phyloP scores from a whole-genome alignment of 2,113 vertebrate species.

The Talpa occidentalis region DNA sequence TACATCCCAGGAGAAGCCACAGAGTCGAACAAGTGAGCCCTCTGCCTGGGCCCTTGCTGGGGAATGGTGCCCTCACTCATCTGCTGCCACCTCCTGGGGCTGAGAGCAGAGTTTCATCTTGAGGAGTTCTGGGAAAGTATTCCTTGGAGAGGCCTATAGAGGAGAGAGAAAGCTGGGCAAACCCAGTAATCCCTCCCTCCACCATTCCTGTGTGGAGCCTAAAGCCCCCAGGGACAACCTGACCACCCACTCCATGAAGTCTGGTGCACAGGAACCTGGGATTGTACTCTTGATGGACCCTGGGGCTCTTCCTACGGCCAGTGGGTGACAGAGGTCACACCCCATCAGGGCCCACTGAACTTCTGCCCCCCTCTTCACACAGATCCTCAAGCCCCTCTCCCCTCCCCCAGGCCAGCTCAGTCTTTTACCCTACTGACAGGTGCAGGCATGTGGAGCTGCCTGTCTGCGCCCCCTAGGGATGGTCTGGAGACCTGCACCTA shows the following conservation, averaged over 20 bases:
- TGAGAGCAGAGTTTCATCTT: not conserved
- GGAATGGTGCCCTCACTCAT: not conserved
- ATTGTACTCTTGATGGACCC: not conserved
- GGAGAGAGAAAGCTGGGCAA: not conserved
- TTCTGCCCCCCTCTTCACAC: not conserved
- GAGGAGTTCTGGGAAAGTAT: not conserved
- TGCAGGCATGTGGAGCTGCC: not conserved
- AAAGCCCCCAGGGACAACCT: not conserved
- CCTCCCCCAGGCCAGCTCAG: not conserved
- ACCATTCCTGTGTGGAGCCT: not conserved
- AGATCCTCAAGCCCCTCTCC: not conserved
- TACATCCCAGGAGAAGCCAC: not conserved
- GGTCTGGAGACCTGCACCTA: not conserved
- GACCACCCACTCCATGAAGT: not conserved
- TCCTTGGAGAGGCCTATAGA: not conserved
- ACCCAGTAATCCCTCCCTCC: not conserved
- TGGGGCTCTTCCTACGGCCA: not conserved
- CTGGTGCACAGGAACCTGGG: not conserved
- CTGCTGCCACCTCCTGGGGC: not conserved
- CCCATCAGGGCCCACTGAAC: not conserved
- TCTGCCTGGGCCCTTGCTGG: not conserved
- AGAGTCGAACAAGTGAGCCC: not conserved
- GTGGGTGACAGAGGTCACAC: slow-evolving; percentile 20
- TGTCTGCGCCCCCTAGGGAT: slow-evolving; percentile 53
- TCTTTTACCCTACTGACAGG: not conserved